A percentile compares a stretch with the other conserved stretches of the same genome.
Evolutionary conservation across 2,113 vertebrate genomes (phyloP).

Genomic region (Alethe diademata): DNA sequence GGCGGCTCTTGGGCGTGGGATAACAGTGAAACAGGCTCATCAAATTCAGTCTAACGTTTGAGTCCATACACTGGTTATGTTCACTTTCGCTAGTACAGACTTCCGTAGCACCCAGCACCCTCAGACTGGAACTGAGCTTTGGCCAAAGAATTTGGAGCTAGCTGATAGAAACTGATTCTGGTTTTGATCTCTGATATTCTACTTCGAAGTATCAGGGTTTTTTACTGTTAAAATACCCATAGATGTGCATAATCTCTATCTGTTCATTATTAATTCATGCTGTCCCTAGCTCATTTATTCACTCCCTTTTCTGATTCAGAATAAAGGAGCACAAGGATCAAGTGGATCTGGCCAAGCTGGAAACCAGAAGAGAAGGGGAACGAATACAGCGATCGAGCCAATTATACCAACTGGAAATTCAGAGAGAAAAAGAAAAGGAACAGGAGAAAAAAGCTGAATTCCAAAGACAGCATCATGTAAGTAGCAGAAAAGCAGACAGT

Average conservation of each 20-base stretch:
- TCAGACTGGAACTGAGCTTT: neutral
- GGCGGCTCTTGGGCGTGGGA: neutral
- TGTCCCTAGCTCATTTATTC: neutral
- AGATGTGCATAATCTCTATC: neutral
- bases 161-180: neutral
- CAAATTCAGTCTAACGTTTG: neutral
- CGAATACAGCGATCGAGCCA: slow-evolving; percentile 67
- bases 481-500: neutral
- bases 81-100: neutral
- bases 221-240: neutral
- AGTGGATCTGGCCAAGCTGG: slow-evolving; percentile 68
- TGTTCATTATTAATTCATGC: neutral
- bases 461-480: slow-evolving; percentile 78
- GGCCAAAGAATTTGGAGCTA: neutral
- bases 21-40: neutral
- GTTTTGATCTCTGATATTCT: neutral
- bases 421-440: slow-evolving; percentile 69
- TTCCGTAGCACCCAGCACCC: neutral
- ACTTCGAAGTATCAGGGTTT: neutral
- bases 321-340: slow-evolving; percentile 75
- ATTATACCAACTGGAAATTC: slow-evolving; percentile 75
- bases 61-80: neutral
- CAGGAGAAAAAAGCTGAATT: slow-evolving; percentile 70
- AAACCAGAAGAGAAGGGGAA: slow-evolving; percentile 74
- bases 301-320: slow-evolving; percentile 60